Percentiles rank a stretch among this genome's conserved stretches.
Conservation (phyloP, 2,888 invertebrate species). For the Drosophila dives region DNA sequence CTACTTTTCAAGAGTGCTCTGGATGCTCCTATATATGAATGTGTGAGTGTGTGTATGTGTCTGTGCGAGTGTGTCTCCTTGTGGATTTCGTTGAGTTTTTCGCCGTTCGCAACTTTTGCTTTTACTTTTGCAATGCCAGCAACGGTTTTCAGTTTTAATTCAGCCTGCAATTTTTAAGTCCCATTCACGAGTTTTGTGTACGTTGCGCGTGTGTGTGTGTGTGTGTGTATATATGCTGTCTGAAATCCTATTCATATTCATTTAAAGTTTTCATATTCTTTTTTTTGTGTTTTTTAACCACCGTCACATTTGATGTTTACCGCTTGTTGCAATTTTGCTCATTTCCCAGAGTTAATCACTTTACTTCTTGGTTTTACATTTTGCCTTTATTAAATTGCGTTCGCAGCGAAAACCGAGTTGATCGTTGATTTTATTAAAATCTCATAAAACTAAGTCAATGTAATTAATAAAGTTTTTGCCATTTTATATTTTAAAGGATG, state of each 20-base stretch:
- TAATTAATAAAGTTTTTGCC: slow-evolving; percentile 71
- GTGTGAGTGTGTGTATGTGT: slow-evolving; percentile 13
- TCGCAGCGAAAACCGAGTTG: slow-evolving; percentile 33
- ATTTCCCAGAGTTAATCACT: slow-evolving; percentile 59
- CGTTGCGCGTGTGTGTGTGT: slow-evolving; percentile 3
- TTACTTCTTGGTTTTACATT: slow-evolving; percentile 45
- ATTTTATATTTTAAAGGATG: slow-evolving; percentile 33
- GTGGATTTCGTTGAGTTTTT: slow-evolving; percentile 22
- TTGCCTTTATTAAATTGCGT: slow-evolving; percentile 48
- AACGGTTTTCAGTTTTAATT: slow-evolving; percentile 63
- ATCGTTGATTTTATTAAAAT: slow-evolving; percentile 67
- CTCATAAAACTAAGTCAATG: slow-evolving; percentile 67
- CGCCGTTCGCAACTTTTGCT: slow-evolving; percentile 58
- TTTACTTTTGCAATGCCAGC: slow-evolving; percentile 63
- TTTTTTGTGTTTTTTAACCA: slow-evolving; percentile 16
- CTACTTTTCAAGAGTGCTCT: slow-evolving; percentile 54
- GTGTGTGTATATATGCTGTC: slow-evolving; percentile 7
- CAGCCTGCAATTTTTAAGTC: slow-evolving; percentile 12
- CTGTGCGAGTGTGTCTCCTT: slow-evolving; percentile 16
- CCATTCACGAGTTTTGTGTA: slow-evolving; percentile 17
- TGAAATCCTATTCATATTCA: slow-evolving; percentile 49
- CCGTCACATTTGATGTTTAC: slow-evolving; percentile 37
- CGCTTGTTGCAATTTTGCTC: slow-evolving; percentile 46
- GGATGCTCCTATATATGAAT: slow-evolving; percentile 5
- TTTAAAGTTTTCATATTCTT: slow-evolving; percentile 42